Conservation (phyloP, 2,888 invertebrate genomes). For the Dorcus parallelipipedus region DNA sequence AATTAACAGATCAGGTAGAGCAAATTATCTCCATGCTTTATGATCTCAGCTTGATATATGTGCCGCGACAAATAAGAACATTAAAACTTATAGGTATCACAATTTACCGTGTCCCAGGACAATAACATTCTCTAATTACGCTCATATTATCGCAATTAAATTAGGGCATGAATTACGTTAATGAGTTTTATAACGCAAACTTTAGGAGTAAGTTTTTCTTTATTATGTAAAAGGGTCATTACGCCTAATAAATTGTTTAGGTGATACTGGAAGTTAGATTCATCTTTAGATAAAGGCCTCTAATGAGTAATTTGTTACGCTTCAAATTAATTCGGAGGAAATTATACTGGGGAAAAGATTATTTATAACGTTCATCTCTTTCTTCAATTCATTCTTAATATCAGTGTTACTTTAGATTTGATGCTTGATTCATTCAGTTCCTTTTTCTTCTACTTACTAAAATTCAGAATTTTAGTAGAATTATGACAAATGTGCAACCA, state of each 20-base stretch:
- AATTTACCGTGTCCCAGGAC: constrained; percentile 33
- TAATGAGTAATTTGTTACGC: neutral
- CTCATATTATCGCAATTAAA: constrained; percentile 38
- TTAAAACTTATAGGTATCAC: constrained; percentile 37
- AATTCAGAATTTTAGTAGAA: too few species aligned
- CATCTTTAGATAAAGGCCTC: neutral
- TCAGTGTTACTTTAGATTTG: too few species aligned
- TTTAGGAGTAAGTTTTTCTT: constrained; percentile 24
- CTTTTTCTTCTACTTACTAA: too few species aligned
- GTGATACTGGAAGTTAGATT: neutral
- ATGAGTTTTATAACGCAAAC: constrained; percentile 27
- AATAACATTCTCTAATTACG: constrained; percentile 34
- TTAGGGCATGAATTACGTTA: constrained; percentile 32
- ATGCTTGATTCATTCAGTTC: too few species aligned
- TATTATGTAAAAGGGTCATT: constrained; percentile 20
- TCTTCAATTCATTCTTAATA: too few species aligned
- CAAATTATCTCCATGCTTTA: too few species aligned
- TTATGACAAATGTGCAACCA: too few species aligned
- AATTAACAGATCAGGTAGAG: too few species aligned
- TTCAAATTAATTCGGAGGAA: neutral
- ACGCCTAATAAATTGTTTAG: constrained; percentile 7
- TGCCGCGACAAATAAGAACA: constrained; percentile 31
- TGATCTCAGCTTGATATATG: constrained; percentile 20
- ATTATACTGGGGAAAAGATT: too few species aligned
- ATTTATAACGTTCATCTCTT: too few species aligned